Conservation (phyloP, 2,888 invertebrate species). For the Parascotia fuliginaria region DNA sequence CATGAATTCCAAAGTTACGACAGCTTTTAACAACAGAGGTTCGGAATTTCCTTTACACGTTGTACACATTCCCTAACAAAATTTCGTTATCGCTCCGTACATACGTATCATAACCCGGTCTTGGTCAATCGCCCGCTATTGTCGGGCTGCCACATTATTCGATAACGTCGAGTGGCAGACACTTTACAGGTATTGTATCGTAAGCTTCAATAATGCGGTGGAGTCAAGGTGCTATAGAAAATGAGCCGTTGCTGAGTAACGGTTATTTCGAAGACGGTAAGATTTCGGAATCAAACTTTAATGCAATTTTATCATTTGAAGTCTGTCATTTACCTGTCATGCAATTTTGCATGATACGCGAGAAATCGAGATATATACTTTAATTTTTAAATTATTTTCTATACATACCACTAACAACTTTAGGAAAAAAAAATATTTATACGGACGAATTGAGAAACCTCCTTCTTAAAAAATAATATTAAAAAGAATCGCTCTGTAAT, state of each 20-base stretch:
- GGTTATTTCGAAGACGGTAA: conserved; percentile 38
- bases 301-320: too few species aligned
- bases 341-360: too few species aligned
- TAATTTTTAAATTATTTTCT: too few species aligned
- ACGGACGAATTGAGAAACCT: too few species aligned
- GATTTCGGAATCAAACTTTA: too few species aligned
- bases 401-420: too few species aligned
- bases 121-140: conserved; percentile 49
- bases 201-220: conserved; percentile 37
- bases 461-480: too few species aligned
- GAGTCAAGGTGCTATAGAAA: conserved; percentile 26
- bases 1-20: too few species aligned
- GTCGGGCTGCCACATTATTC: conserved; percentile 43
- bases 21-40: conserved; percentile 14
- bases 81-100: conserved; percentile 27
- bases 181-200: conserved; percentile 50
- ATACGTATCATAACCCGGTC: conserved; percentile 8
- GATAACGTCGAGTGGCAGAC: conserved; percentile 47
- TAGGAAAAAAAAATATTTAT: too few species aligned
- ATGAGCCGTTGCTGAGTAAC: conserved; percentile 30
- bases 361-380: too few species aligned
- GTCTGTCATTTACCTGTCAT: conserved; percentile 31
- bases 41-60: conserved; percentile 23
- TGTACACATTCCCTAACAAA: conserved; percentile 15
- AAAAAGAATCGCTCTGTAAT: too few species aligned